These are phyloP conservation scores for Notamacropus eugenii DNA, from an alignment of 2,797 vertebrate genomes.

Conservation along the genomic window DNA sequence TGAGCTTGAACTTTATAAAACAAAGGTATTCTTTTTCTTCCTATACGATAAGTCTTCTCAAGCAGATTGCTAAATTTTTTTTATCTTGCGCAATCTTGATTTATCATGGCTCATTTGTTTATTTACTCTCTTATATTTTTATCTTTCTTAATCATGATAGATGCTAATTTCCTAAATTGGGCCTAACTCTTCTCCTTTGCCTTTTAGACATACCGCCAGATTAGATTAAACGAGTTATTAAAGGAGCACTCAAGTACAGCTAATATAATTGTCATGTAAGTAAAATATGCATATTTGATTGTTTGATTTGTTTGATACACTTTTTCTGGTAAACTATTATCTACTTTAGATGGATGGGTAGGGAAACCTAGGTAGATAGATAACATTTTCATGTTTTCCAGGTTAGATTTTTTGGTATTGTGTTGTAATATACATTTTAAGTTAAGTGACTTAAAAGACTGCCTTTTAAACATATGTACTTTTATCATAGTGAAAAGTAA, in stretches of 20 bases:
- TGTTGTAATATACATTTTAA: not conserved
- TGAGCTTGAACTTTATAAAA: constrained; percentile 96
- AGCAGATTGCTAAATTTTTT: not conserved
- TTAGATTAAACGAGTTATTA: constrained; percentile 96
- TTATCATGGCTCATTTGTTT: not conserved
- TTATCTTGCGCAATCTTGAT: not conserved
- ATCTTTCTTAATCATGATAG: not conserved
- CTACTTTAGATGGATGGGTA: not conserved
- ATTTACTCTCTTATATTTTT: not conserved
- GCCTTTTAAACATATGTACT: not conserved
- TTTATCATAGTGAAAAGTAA: not conserved
- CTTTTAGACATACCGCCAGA: constrained; percentile 94
- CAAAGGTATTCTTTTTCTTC: constrained; percentile 89
- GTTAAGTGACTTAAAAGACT: not conserved
- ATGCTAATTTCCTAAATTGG: constrained; percentile 24
- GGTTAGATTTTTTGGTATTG: not conserved
- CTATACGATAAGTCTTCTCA: not conserved
- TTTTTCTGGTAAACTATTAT: constrained; percentile 45
- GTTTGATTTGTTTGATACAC: not conserved
- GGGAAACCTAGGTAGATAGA: not conserved
- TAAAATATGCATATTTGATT: constrained; percentile 53
- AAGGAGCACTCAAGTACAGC: constrained; percentile 94
- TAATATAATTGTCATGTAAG: constrained; percentile 99
- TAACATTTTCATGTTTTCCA: not conserved
- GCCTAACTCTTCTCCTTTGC: constrained; percentile 61